These are phyloP conservation scores for Ovibos moschatus DNA, from an alignment of 2,113 vertebrate species.

Conservation along the genomic window DNA sequence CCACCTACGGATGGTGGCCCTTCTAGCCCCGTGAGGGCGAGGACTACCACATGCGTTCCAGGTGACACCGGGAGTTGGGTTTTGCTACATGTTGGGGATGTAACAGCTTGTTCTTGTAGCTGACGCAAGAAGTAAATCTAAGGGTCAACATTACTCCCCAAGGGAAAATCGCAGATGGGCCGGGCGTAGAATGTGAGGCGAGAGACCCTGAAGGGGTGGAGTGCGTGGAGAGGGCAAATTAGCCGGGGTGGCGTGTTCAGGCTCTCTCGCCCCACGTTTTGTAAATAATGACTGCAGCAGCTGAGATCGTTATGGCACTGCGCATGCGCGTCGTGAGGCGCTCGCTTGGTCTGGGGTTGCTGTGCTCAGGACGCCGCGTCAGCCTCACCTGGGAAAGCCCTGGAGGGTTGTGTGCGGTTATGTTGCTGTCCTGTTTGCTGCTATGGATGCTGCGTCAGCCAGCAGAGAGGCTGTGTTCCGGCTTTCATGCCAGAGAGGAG, in stretches of 20 bases:
- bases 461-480: not conserved
- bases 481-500: not conserved
- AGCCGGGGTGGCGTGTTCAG: not conserved
- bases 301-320: accelerated
- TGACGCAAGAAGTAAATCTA: not conserved
- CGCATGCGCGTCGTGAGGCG: accelerated
- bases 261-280: not conserved
- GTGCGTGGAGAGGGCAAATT: not conserved
- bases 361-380: accelerated
- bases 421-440: not conserved
- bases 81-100: not conserved
- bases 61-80: not conserved
- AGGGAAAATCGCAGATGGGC: not conserved
- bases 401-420: accelerated
- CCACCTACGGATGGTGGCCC: not conserved
- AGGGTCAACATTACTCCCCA: not conserved
- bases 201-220: not conserved
- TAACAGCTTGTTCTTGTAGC: not conserved
- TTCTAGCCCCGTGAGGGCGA: not conserved
- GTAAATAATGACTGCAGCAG: not conserved
- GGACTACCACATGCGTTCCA: not conserved
- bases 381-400: not conserved
- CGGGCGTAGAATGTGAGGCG: not conserved
- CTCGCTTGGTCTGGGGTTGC: not conserved
- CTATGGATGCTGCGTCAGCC: not conserved